phyloP scores from a whole-genome alignment of 2,113 vertebrate genomes.

The Micronisus gabar region DNA sequence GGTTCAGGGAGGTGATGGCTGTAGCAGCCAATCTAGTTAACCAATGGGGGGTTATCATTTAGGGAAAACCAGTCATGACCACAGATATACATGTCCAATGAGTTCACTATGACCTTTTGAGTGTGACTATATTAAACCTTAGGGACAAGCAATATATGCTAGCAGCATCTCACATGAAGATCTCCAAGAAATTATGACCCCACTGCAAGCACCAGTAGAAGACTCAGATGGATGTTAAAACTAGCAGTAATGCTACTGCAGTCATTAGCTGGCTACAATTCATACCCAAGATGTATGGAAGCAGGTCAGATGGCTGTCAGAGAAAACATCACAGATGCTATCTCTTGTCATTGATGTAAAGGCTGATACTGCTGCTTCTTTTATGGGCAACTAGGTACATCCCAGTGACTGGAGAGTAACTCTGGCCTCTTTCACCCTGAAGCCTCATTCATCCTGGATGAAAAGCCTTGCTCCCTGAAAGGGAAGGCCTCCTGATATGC shows the following conservation, averaged over 20 bases:
- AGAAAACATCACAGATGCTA: not conserved
- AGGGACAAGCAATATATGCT: not conserved
- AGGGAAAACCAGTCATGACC: not conserved
- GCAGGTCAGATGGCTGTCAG: not conserved
- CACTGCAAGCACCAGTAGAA: not conserved
- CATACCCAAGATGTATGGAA: not conserved
- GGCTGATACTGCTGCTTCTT: not conserved
- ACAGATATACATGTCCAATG: not conserved
- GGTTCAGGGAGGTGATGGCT: too few species aligned
- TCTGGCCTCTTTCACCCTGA: not conserved
- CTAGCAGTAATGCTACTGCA: not conserved
- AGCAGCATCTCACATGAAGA: not conserved
- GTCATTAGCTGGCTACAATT: not conserved
- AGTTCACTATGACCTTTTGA: not conserved
- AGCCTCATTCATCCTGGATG: not conserved
- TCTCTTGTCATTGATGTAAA: not conserved
- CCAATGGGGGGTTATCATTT: not conserved
- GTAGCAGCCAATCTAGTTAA: not conserved
- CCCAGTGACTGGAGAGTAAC: not conserved
- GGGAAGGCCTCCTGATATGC: not conserved
- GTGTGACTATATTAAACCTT: not conserved
- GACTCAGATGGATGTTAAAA: not conserved
- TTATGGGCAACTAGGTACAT: not conserved
- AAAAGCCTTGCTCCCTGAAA: not conserved
- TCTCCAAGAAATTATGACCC: not conserved